Base-by-base conservation (phyloP, 2,888 invertebrate genomes). In the Cheilosia soror region DNA sequence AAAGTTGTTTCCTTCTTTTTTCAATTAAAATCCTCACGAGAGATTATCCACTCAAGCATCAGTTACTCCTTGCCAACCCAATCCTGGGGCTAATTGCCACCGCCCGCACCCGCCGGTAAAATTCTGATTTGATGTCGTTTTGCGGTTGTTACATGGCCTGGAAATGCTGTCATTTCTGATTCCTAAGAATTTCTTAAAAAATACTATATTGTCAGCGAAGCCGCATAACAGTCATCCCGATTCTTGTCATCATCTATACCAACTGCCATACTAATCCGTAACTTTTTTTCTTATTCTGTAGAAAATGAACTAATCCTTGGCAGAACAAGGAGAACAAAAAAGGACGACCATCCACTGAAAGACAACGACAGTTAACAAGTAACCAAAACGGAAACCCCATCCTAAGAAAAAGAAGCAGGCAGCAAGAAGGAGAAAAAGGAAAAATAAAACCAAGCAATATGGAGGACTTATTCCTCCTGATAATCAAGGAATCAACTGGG, bases 401-500 rank as follows among this genome's bases (percentile, higher is more conserved):
- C 58, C 58, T 71, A 42, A 25, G 37, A 49, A 37, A n/a, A 51
- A 76, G 66, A 29, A 47, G 47, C 47, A 47, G 47, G 44, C 27
- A 31, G 49, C 68, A 33, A 15, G 20, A 27, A 25, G 42, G 44
- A 25, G 11, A 37, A 37, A 37, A 40, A 42, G 44, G 25, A 13
- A 57, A 57, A 44, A 58, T 51, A 81, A 72, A 66, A 68, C 55
- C 37, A 7, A 75, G 51, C 77, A 86, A 79, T 87, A 97, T 98
- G 97, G 98, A 98, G 93, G 97, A 97, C 92, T 93, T 98, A 89
- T 93, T 98, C 88, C 94, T 95, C 91, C 96, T 96, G 92, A 95
- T 98, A 89, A 95, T 96, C 88, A 97, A 96, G 92, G 98, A 98
- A 93, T 96, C 97, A 82, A 95, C 95, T 65, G 96, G 96, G 89